These are phyloP conservation scores for Drosophila antonietae DNA, from an alignment of 2,888 invertebrate species.

Conservation along the genomic window DNA sequence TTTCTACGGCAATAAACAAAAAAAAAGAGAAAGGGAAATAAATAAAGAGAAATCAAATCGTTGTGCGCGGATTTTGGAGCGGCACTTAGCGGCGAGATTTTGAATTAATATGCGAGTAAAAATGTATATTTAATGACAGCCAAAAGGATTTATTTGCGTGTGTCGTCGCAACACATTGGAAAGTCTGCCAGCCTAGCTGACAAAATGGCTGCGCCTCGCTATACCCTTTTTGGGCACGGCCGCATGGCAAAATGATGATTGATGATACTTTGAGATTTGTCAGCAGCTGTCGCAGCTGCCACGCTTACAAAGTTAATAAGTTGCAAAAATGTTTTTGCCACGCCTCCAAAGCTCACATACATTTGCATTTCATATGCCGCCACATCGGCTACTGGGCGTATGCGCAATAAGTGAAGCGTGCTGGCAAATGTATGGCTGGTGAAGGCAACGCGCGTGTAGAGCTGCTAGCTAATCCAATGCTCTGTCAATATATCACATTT, in stretches of 20 bases:
- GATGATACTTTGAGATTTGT: conserved; percentile 64
- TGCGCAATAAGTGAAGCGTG: conserved; percentile 48
- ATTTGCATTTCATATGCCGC: conserved; percentile 69
- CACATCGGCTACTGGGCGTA: conserved; percentile 27
- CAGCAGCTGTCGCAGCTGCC: conserved; percentile 45
- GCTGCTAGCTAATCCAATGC: conserved; percentile 48
- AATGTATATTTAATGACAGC: conserved; percentile 71
- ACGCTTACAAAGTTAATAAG: conserved; percentile 62
- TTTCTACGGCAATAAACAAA: conserved; percentile 26
- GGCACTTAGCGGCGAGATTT: conserved; percentile 47
- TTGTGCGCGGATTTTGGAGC: conserved; percentile 53
- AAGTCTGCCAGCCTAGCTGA: conserved; percentile 37
- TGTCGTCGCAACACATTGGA: conserved; percentile 25
- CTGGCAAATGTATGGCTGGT: conserved; percentile 9
- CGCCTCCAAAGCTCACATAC: conserved; percentile 9
- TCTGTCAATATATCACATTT: conserved; percentile 49
- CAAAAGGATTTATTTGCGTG: conserved; percentile 41
- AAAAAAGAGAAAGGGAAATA: background rate
- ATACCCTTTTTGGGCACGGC: background rate
- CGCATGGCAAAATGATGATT: conserved; percentile 60
- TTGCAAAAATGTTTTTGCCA: conserved; percentile 47
- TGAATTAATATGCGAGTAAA: conserved; percentile 53
- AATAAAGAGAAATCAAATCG: conserved; percentile 26
- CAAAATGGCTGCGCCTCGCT: conserved; percentile 44
- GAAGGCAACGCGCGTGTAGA: conserved; percentile 14